phyloP scores from a whole-genome alignment of 2,888 invertebrate species.

The Bellardia pandia region DNA sequence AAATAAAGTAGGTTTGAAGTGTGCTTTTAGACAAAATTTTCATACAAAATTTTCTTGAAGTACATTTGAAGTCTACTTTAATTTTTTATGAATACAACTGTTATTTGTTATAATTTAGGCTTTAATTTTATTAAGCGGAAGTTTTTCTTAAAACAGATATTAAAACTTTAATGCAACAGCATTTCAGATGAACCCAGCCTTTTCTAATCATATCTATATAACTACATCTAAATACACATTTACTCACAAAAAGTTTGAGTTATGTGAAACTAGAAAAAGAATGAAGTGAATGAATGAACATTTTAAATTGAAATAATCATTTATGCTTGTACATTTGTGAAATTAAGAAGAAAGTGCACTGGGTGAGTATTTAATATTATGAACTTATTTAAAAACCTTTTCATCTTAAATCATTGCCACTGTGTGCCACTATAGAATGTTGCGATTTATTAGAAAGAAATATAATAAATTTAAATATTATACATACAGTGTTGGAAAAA shows the following conservation, averaged over 20 bases:
- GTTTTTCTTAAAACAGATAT: no score
- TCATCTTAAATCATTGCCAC: slow-evolving; percentile 41
- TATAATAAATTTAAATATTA: background rate
- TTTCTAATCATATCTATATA: background rate
- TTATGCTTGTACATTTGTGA: slow-evolving; percentile 9
- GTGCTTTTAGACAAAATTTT: no score
- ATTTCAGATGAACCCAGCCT: no score
- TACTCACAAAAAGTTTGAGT: background rate
- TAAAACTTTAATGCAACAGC: no score
- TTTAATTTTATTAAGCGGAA: no score
- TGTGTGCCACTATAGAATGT: slow-evolving; percentile 12
- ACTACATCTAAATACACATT: background rate
- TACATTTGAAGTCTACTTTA: no score
- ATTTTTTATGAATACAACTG: no score
- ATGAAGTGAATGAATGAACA: slow-evolving; percentile 2
- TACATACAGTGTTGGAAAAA: no score
- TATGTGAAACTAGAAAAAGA: slow-evolving; percentile 10
- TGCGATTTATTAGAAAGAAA: background rate
- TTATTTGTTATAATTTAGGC: no score
- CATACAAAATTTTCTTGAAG: no score
- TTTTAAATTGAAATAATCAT: slow-evolving; percentile 4
- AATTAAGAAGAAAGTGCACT: background rate
- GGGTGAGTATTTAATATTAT: slow-evolving; percentile 31
- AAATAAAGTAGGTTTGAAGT: no score
- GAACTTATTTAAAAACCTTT: slow-evolving; percentile 38